phyloP scores from a whole-genome alignment of 2,797 vertebrate genomes.

The Platalea minor region DNA sequence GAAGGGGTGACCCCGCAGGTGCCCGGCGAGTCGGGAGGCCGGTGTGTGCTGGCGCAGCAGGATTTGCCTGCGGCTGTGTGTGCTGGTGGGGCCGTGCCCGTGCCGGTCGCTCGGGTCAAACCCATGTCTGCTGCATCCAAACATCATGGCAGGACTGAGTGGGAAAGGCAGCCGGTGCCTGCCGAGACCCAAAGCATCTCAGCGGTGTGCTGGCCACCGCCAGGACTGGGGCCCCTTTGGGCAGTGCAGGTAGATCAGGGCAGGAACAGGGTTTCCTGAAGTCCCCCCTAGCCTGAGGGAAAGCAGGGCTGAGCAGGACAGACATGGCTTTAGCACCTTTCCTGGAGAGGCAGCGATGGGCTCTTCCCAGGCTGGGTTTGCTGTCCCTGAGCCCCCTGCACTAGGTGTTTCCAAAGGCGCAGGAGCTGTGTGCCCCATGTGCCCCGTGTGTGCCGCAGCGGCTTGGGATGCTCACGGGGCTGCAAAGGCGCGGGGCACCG shows the following conservation, averaged over 20 bases:
- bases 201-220: rapidly evolving
- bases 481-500: rapidly evolving
- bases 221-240: neutral
- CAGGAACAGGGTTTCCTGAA: neutral
- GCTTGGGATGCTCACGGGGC: neutral
- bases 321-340: neutral
- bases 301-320: neutral
- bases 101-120: neutral
- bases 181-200: neutral
- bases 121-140: rapidly evolving
- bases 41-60: neutral
- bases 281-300: rapidly evolving
- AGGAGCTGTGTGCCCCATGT: rapidly evolving
- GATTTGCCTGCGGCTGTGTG: rapidly evolving
- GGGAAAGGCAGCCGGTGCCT: neutral
- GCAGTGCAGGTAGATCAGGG: neutral
- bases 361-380: neutral
- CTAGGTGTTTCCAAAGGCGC: rapidly evolving
- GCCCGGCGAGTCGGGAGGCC: neutral
- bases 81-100: neutral
- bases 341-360: rapidly evolving
- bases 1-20: neutral
- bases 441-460: rapidly evolving
- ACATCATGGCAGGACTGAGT: neutral
- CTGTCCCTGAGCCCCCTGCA: rapidly evolving